Conservation (phyloP, 2,113 vertebrate species). For the Tenrec ecaudatus region DNA sequence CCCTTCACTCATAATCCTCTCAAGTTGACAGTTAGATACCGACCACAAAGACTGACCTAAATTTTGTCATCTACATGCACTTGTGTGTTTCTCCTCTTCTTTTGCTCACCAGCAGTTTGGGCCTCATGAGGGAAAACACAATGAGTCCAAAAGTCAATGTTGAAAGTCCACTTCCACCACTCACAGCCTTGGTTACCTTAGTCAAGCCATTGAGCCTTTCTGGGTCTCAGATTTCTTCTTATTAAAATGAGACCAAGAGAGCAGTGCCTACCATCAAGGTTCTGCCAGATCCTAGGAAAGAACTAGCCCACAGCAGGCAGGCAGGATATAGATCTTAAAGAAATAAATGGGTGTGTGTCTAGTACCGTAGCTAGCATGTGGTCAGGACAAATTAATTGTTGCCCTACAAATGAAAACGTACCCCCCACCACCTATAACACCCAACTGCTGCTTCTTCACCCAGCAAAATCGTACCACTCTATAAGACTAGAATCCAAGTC, state of each 20-base stretch:
- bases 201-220: not conserved
- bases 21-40: too few species aligned
- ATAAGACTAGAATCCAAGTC: not conserved
- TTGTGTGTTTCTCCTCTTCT: not conserved
- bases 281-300: not conserved
- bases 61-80: conserved; percentile 6
- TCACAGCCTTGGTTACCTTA: not conserved
- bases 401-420: too few species aligned
- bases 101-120: not conserved
- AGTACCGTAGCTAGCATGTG: not conserved
- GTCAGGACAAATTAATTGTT: not conserved
- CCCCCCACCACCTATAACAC: not conserved
- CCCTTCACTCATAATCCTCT: too few species aligned
- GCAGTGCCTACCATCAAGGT: not conserved
- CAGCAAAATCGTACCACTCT: not conserved
- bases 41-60: not conserved
- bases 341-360: not conserved
- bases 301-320: not conserved
- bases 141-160: not conserved
- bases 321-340: not conserved
- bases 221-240: not conserved
- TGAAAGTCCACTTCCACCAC: not conserved
- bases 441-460: not conserved
- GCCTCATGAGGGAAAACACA: not conserved
- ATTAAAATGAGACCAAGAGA: not conserved